Base-by-base conservation (phyloP, 2,888 invertebrate species). In the Coleophora deauratella region DNA sequence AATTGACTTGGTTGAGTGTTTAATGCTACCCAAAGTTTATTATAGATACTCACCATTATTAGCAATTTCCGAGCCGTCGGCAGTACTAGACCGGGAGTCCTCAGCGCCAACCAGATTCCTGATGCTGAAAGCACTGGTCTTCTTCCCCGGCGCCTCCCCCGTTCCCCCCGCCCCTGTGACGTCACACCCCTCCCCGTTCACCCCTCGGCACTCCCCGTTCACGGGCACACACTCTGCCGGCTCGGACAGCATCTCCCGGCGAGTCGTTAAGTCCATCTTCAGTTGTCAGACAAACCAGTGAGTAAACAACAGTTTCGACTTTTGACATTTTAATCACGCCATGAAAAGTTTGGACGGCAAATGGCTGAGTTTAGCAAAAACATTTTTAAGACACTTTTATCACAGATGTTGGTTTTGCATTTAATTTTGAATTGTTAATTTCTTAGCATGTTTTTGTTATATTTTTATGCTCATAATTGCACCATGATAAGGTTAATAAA, bases 221-320 rank as follows among this genome's bases (percentile, higher is more conserved):
- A 65, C 39, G 31, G 52, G 45, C 45, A 65, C 51, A 3, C 9
- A 10, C 4, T 31, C 31, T 31, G 31, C 4, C 31, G 11, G 59
- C 13, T 68, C 77, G 55, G 66, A 57, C 50, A 65, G 50, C 33
- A 77, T 80, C 52, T 69, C 73, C 33, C 84, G 74, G 46, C 85
- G 80, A 48, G 82, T 85, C 15, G 84, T 82, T 71, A 85, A 69
- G 78, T 85, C 85, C 85, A 85, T 85, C 59, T 75, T 77, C 62
- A 51, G 62, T 53, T 54, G 44, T 50, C 40, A 43, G 52, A 52
- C 49, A 46, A 44, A 46, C 44, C 44, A 41, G 51, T 38, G 30
- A 33, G 37, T 47, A 35, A 35, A 41, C 35, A 44, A 44, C 41
- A 44, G 43, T 47, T 44, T 38, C 44, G n/a, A 35, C 33, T 38